phyloP scores from a whole-genome alignment of 2,113 vertebrate genomes.

The Dromaius novaehollandiae region DNA sequence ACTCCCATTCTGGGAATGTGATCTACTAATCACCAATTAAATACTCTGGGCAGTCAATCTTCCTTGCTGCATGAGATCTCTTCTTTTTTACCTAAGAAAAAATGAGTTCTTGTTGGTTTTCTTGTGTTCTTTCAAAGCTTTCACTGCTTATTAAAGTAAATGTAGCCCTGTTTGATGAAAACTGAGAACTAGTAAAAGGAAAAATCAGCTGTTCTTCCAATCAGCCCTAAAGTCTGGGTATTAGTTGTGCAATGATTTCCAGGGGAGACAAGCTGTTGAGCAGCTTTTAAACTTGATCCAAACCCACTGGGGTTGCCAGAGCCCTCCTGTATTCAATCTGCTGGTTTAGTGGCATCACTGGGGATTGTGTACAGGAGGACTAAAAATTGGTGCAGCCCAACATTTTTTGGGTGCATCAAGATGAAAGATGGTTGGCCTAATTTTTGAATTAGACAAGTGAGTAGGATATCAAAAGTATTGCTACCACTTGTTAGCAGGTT shows the following conservation, averaged over 20 bases:
- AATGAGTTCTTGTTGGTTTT: background rate
- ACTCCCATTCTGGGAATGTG: background rate
- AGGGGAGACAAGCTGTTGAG: background rate
- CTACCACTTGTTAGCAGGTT: background rate
- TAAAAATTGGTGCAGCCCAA: accelerated
- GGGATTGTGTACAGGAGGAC: background rate
- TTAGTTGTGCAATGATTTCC: background rate
- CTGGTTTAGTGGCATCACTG: background rate
- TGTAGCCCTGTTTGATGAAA: background rate
- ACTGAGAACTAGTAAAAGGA: background rate
- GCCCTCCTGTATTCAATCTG: background rate
- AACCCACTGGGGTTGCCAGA: background rate
- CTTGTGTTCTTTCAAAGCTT: background rate
- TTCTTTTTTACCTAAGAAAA: background rate
- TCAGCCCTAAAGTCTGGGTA: background rate
- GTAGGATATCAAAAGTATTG: background rate
- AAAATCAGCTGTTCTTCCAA: background rate
- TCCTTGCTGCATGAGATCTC: background rate
- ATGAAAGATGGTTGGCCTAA: background rate
- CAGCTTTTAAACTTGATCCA: background rate
- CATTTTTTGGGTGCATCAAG: background rate
- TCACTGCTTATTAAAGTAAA: background rate
- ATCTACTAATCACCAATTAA: background rate
- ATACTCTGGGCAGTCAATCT: background rate
- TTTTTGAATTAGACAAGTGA: background rate